These are phyloP conservation scores for Protodeltote pygarga DNA, from an alignment of 2,888 invertebrate species.

Conservation along the genomic window DNA sequence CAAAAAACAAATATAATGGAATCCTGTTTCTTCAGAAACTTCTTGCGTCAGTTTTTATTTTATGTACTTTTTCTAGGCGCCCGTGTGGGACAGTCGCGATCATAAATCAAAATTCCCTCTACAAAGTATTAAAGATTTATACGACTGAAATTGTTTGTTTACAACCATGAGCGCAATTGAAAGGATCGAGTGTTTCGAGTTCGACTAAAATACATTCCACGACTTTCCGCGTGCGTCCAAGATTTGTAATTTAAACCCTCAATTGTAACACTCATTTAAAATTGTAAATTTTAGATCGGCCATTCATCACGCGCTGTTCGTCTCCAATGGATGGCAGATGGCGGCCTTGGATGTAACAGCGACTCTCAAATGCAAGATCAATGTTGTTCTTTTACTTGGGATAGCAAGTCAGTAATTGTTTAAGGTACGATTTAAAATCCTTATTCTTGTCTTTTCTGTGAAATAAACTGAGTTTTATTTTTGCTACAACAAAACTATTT, in stretches of 20 bases:
- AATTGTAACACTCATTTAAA: conserved; percentile 70
- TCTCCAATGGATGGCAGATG: conserved; percentile 43
- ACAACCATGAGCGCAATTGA: conserved; percentile 51
- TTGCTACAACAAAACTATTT: too few relatives aligned
- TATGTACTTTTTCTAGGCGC: conserved; percentile 23
- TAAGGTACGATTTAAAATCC: not conserved
- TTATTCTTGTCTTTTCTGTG: not conserved
- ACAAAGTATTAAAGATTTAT: conserved; percentile 65
- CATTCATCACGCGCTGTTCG: conserved; percentile 63
- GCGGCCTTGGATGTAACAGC: conserved; percentile 43
- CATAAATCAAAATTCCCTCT: conserved; percentile 47
- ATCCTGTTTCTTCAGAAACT: conserved; percentile 19
- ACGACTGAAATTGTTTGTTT: conserved; percentile 60
- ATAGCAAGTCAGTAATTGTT: conserved; percentile 29
- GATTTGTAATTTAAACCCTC: conserved; percentile 71
- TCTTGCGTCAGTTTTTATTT: conserved; percentile 21
- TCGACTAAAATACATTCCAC: conserved; percentile 65
- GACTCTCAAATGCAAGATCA: conserved; percentile 22
- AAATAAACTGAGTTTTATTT: not conserved
- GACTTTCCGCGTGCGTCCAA: conserved; percentile 55
- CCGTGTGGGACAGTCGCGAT: conserved; percentile 42
- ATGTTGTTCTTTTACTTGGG: conserved; percentile 28
- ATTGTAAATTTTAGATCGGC: conserved; percentile 68
- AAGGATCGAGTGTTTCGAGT: conserved; percentile 29
- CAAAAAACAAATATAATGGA: conserved; percentile 16